Evolutionary conservation across 2,113 vertebrate genomes (phyloP).

Genomic region (Xenopus tropicalis): UCB_Xtro_10.0 CM004451.2:78163501-78164000

Average conservation of each 20-base stretch:
- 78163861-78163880: slow-evolving; percentile 34
- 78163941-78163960: slow-evolving; percentile 53
- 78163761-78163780: slow-evolving; percentile 58
- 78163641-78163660: slow-evolving; percentile 71
- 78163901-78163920: slow-evolving; percentile 60
- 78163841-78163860: slow-evolving; percentile 7
- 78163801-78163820: slow-evolving; percentile 8
- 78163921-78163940: slow-evolving; percentile 57
- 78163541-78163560: slow-evolving; percentile 59
- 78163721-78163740: slow-evolving; percentile 72
- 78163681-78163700: slow-evolving; percentile 59
- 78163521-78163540: slow-evolving; percentile 54
- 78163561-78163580: slow-evolving; percentile 53
- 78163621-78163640: slow-evolving; percentile 71
- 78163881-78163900: slow-evolving; percentile 52
- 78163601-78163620: slow-evolving; percentile 72
- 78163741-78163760: slow-evolving; percentile 53
- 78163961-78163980: slow-evolving; percentile 47
- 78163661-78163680: slow-evolving; percentile 70
- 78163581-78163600: slow-evolving; percentile 58
- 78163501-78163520: background rate
- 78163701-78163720: slow-evolving; percentile 60
- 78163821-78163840: background rate
- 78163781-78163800: slow-evolving; percentile 40
- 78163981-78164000: slow-evolving; percentile 49